Base-by-base conservation (phyloP, 2,797 vertebrate genomes). In the Anguilla pacifica region DNA sequence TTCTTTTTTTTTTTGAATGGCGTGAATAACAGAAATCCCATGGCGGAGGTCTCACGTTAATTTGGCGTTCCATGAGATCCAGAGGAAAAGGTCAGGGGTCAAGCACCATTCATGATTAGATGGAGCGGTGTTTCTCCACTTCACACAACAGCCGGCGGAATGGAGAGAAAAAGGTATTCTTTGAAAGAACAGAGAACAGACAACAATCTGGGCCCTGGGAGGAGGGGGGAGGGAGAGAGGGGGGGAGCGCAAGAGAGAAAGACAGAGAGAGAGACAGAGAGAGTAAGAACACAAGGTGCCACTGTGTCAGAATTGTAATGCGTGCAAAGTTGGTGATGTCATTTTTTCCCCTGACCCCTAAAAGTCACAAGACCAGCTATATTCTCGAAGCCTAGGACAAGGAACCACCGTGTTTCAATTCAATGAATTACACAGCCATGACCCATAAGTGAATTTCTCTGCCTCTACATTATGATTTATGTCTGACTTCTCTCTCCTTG, bases 21-120 rank as follows among this genome's bases (percentile, higher is more conserved):
- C 93, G 92, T 93, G 92, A 92, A 93, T 93, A 95, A 94, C 92
- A 92, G 93, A 90, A 95, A 92, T 96, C 95, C 93, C 94, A 94
- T 93, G 96, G 94, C 92, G 90, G 90, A 92, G 93, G 94, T 94
- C 94, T 97, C 96, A 95, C 97, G 97, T 96, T 97, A 97, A 98
- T 98, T 97, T 94, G 92, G 91, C 94, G 94, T 95, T 95, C 94
- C 92, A 94, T 95, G 96, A 97, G 96, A 96, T 96, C 95, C 95
- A 92, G 93, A 95, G 94, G 95, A 96, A 94, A 94, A 92, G 93
- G 92, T 97, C 95, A 93, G 90, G 95, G 98, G 98, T 98, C 97
- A 98, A 98, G 97, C 95, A 95, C 97, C 98, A 99, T 99, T 98
- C 97, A 99, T 99, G 97, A 99, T 97, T 96, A 97, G 94, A 95